Evolutionary conservation across 1,140 invertebrate species (phyloP).

Genomic region (Acromyrmex charruanus): DNA sequence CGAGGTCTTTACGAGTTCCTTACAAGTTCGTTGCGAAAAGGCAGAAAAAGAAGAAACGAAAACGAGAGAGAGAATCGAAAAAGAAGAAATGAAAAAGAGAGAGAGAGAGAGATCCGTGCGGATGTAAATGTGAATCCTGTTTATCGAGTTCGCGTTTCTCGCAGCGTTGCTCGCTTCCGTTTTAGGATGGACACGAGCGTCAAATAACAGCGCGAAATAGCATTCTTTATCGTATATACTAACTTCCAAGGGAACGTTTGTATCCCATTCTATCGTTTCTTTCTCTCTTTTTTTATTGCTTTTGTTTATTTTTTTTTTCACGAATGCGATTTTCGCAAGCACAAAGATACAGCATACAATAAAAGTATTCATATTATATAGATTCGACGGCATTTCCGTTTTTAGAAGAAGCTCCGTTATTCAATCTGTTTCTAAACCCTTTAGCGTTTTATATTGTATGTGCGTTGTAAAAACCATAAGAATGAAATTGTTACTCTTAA

Average conservation of each 20-base stretch:
- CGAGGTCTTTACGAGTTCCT: conserved; percentile 62
- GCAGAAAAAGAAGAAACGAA: neutral
- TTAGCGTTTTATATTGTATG: neutral
- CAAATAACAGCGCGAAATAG: conserved; percentile 29
- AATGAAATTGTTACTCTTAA: neutral
- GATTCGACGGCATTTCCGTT: neutral
- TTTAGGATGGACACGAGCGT: conserved; percentile 45
- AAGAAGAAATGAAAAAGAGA: neutral
- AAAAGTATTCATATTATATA: conserved; percentile 17
- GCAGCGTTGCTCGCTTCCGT: conserved; percentile 3
- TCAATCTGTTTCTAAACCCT: neutral
- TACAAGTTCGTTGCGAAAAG: conserved; percentile 38
- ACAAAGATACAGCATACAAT: neutral
- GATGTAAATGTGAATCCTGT: conserved; percentile 60
- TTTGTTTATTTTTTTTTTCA: neutral
- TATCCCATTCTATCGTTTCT: neutral
- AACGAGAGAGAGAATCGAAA: neutral
- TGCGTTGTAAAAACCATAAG: neutral
- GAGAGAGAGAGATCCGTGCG: neutral
- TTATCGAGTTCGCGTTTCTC: conserved; percentile 63
- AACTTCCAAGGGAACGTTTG: conserved; percentile 38
- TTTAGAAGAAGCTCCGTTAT: neutral
- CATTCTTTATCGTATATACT: conserved; percentile 12
- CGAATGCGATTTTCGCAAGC: neutral
- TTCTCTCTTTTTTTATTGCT: neutral